phyloP scores from a whole-genome alignment of 1,140 invertebrate species.

The Drosophila dunni region DNA sequence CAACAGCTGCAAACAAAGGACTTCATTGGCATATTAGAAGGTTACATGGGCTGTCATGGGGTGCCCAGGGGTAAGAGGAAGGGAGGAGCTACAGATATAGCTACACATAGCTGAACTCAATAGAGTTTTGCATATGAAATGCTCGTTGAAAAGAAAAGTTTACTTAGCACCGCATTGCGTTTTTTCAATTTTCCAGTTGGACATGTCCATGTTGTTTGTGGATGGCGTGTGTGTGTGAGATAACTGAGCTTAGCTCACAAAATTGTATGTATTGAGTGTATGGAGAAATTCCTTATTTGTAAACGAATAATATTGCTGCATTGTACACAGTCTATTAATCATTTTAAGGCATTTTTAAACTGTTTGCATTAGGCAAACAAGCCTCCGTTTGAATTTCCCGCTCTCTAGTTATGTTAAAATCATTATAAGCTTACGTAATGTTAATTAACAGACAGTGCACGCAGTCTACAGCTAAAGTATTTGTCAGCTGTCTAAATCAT shows the following conservation, averaged over 20 bases:
- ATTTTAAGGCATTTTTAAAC: too few relatives aligned
- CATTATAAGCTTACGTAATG: too few relatives aligned
- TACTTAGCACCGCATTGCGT: slow-evolving; percentile 57
- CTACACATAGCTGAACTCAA: slow-evolving; percentile 46
- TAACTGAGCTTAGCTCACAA: neutral
- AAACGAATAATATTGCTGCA: neutral
- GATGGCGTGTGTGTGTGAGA: neutral
- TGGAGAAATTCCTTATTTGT: slow-evolving; percentile 3
- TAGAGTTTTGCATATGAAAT: slow-evolving; percentile 74
- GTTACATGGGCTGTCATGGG: neutral
- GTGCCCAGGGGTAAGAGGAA: neutral
- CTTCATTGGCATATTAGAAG: slow-evolving; percentile 16
- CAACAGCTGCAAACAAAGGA: slow-evolving; percentile 67
- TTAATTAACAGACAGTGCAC: too few relatives aligned
- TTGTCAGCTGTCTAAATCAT: too few relatives aligned
- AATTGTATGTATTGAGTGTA: too few relatives aligned
- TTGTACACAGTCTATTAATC: too few relatives aligned
- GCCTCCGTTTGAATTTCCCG: too few relatives aligned
- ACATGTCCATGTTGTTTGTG: slow-evolving; percentile 31
- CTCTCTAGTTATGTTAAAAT: too few relatives aligned
- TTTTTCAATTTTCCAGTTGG: slow-evolving; percentile 69
- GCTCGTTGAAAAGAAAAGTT: slow-evolving; percentile 57
- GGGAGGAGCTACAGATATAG: neutral
- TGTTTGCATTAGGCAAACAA: too few relatives aligned
- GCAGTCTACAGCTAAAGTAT: too few relatives aligned